These are phyloP conservation scores for Microcebus jonahi DNA, from an alignment of 2,113 vertebrate genomes.

Conservation along the genomic window DNA sequence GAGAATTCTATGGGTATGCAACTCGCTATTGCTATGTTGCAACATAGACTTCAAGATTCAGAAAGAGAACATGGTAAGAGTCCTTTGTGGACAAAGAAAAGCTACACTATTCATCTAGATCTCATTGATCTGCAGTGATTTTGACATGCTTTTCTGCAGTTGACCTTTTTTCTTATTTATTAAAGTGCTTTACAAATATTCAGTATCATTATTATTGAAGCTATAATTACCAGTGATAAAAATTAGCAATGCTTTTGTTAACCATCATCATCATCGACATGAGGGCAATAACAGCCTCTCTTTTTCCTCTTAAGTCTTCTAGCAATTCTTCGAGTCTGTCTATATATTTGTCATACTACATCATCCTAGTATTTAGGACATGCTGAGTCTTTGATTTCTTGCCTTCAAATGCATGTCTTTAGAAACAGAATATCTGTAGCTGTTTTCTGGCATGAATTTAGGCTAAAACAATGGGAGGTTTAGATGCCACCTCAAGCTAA, in stretches of 20 bases:
- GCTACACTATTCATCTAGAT: neutral
- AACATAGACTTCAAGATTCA: neutral
- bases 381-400: constrained; percentile 31
- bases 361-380: neutral
- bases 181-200: neutral
- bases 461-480: neutral
- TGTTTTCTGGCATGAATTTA: neutral
- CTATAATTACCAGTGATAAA: neutral
- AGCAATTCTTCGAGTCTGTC: neutral
- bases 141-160: neutral
- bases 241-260: neutral
- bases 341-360: neutral
- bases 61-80: too few species aligned
- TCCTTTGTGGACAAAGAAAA: neutral
- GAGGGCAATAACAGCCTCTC: neutral
- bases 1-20: fast-evolving
- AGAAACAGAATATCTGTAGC: neutral
- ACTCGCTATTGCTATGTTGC: neutral
- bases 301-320: neutral
- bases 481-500: neutral
- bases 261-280: neutral
- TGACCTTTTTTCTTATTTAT: neutral
- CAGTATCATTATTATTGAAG: neutral
- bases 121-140: neutral
- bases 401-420: constrained; percentile 17